Evolutionary conservation across 2,113 vertebrate species (phyloP), one percentile per base, ranked within the genome.

Genomic region (Boleophthalmus pectinirostris): DNA sequence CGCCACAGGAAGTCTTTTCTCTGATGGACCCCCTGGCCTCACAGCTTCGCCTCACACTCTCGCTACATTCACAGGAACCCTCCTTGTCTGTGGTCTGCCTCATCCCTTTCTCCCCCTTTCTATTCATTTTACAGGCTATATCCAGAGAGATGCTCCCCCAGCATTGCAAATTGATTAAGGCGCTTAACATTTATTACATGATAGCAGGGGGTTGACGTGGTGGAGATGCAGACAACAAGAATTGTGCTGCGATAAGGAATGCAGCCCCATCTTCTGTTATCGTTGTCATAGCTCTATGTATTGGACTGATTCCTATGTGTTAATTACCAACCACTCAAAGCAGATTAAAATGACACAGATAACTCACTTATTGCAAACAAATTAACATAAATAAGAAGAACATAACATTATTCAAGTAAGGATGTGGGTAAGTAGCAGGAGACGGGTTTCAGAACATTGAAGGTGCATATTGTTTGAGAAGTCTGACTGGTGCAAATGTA

Each of bases 141-240:
- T 90, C 87, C 81, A 87, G 84, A 85, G 89, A 91, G 88, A 93
- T 94, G 91, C 88, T 90, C 86, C 81, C 81, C 56, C 79, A 88
- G 91, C 94, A 92, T 94, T 88, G 85, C 92, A 90, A 94, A 95
- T 93, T 92, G 92, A 95, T 94, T 94, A 92, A 83, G 74, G 84
- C 74, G 61, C 82, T 73, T 80, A 93, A 93, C 91, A 93, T 94
- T 92, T 94, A 94, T 93, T 93, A 93, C 89, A 92, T 89, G 90
- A 88, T 82, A 72, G 87, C 87, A 79, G 85, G 87, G 63, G 82
- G 84, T 89, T 82, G 85, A 85, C 81, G 60, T 46, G 82, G 80
- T 67, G n/a, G 73, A 79, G 84, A 80, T 82, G 82, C 67, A 80
- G 78, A 84, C 81, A 74, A 81, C 69, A 75, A 82, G 47, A 70